Conservation (phyloP, 2,888 invertebrate genomes). For the Spisula subtruncata region DNA sequence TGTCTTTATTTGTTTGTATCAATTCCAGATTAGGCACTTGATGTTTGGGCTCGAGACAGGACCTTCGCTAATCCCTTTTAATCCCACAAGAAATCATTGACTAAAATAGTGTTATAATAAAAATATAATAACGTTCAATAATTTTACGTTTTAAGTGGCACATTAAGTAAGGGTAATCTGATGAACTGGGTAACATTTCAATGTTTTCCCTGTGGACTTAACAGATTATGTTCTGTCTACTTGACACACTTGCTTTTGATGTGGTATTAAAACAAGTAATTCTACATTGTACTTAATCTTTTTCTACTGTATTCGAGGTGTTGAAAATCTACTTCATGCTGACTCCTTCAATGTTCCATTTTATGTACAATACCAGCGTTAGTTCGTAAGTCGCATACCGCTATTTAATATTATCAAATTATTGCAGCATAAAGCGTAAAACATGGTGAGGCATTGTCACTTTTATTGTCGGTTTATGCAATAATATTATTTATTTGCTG, state of each 20-base stretch:
- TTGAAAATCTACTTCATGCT: slow-evolving; percentile 3
- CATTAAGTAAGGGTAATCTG: slow-evolving; percentile 18
- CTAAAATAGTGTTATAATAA: slow-evolving; percentile 17
- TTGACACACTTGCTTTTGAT: slow-evolving; percentile 26
- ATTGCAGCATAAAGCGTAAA: neutral
- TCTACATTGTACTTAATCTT: slow-evolving; percentile 28
- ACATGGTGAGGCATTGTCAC: neutral
- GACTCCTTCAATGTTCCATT: neutral
- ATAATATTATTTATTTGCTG: neutral
- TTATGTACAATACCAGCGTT: neutral
- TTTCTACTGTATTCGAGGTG: slow-evolving; percentile 23
- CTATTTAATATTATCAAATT: neutral
- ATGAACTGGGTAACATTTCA: slow-evolving; percentile 42
- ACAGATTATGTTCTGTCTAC: slow-evolving; percentile 6
- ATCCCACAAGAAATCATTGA: neutral
- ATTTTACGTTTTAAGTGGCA: slow-evolving; percentile 17
- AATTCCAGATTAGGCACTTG: slow-evolving; percentile 58
- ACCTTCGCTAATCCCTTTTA: slow-evolving; percentile 28
- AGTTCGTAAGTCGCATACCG: neutral
- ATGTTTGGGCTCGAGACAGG: slow-evolving; percentile 45
- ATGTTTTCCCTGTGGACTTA: slow-evolving; percentile 32
- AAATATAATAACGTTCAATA: slow-evolving; percentile 18
- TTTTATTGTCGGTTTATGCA: neutral
- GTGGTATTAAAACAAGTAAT: slow-evolving; percentile 28
- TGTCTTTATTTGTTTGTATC: slow-evolving; percentile 31